Evolutionary conservation across 2,888 invertebrate genomes (phyloP).

Genomic region (Platynereis dumerilii): DNA sequence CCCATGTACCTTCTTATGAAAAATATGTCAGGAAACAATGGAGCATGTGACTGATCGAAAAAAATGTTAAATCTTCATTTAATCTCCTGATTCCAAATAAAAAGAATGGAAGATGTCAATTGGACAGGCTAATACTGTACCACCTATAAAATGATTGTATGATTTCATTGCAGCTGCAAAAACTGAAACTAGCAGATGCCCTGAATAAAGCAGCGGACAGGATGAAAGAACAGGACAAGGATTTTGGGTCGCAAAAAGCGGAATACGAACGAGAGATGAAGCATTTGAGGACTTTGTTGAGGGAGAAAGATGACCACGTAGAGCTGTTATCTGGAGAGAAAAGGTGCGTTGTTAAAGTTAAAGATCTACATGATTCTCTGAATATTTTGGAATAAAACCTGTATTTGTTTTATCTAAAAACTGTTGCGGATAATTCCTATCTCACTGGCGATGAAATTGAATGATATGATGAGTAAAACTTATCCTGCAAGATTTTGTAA

Average conservation of each 20-base stretch:
- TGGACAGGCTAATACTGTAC: too few relatives aligned
- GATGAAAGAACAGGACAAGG: slow-evolving; percentile 57
- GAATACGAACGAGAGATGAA: slow-evolving; percentile 61
- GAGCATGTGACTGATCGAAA: too few relatives aligned
- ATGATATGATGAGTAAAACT: too few relatives aligned
- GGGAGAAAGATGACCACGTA: slow-evolving; percentile 55
- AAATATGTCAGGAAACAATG: too few relatives aligned
- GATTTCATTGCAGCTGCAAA: slow-evolving; percentile 47
- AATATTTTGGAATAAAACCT: not conserved
- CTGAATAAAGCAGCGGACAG: slow-evolving; percentile 51
- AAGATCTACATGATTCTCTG: not conserved
- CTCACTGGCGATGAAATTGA: too few relatives aligned
- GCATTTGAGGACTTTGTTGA: slow-evolving; percentile 51
- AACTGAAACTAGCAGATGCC: slow-evolving; percentile 53
- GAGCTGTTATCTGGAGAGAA: slow-evolving; percentile 46
- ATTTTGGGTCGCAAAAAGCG: slow-evolving; percentile 52
- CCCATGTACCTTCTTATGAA: too few relatives aligned
- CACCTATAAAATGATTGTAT: too few relatives aligned
- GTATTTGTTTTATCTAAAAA: not conserved
- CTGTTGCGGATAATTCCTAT: not conserved
- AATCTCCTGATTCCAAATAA: too few relatives aligned
- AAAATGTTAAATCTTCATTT: too few relatives aligned
- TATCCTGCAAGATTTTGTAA: too few relatives aligned
- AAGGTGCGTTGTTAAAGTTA: slow-evolving; percentile 33
- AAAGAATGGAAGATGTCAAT: too few relatives aligned